Conservation (phyloP, 2,888 invertebrate genomes). For the Drosophila tanythrix region DNA sequence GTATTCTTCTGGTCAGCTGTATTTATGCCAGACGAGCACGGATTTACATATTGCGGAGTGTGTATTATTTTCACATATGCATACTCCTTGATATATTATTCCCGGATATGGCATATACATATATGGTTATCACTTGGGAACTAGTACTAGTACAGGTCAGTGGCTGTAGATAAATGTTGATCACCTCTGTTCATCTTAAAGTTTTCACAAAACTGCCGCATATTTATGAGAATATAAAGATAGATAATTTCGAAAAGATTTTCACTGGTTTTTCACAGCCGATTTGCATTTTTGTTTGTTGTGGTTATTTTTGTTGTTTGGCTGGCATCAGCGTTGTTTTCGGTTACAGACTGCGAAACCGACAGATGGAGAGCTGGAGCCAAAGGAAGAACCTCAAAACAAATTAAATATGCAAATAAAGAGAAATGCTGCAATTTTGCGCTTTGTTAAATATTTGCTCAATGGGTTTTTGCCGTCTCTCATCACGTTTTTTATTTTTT, state of each 20-base stretch:
- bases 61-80: slow-evolving; percentile 9
- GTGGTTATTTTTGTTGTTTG: slow-evolving; percentile 13
- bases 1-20: not conserved
- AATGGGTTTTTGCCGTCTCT: slow-evolving; percentile 55
- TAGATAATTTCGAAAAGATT: slow-evolving; percentile 17
- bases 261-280: slow-evolving; percentile 6
- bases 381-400: slow-evolving; percentile 70
- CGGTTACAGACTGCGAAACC: slow-evolving; percentile 1
- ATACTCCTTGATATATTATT: not conserved
- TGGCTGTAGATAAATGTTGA: not conserved
- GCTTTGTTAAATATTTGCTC: slow-evolving; percentile 79
- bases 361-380: not conserved
- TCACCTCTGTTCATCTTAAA: not conserved
- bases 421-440: slow-evolving; percentile 75
- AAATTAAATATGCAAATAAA: slow-evolving; percentile 78
- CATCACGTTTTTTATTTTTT: not conserved
- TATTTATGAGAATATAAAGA: not conserved
- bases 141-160: not conserved
- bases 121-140: not conserved
- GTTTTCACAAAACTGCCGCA: not conserved
- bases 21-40: not conserved
- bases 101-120: not conserved
- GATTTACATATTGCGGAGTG: not conserved
- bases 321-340: slow-evolving; percentile 27
- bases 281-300: slow-evolving; percentile 14